Evolutionary conservation across 1,140 invertebrate genomes (phyloP), one percentile per base, ranked within the genome.

Genomic region (Mactra quadrangularis): DNA sequence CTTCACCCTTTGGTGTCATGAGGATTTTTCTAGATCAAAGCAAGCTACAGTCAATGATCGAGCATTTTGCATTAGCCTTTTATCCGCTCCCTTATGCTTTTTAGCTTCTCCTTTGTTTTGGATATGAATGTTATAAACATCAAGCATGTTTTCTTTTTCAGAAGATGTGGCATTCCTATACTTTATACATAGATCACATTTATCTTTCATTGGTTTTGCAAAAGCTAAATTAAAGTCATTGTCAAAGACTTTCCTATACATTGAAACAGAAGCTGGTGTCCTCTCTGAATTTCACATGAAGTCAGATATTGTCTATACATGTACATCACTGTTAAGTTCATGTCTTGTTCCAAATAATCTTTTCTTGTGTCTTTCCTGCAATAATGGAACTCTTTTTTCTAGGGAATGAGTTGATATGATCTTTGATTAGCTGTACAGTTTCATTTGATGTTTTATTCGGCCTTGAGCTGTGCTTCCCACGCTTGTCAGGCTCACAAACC

Each of bases 11-110:
- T 3, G 72, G 72, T 6, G 72, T 75, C 17, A 60, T 25, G 15
- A 76, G 31, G 31, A 76, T 57, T 33, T 76, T 50, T 76, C 57
- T 19, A 76, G 29, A 22, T 62, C 74, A 62, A 76, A 76, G 41
- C 74, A 76, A 1, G 74, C 74, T 25, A 76, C 74, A 29, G 27
- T 33, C 31, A 64, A 47, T n/a, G n/a, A n/a, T 50, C 19, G 9
- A 19, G 47, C 47, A 9, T 13, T 50, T 50, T 50, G 9, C n/a
- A n/a, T n/a, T n/a, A n/a, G n/a, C 29, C 22, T n/a, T 35, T 76
- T 76, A 27, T 76, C 74, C 15, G 13, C 17, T 35, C 45, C 55
- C 29, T 76, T 76, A 31, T 47, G 7, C 41, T 60, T 38, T 29
- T 57, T 41, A 22, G 74, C 55, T 17, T 17, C 22, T 33, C 9